These are phyloP conservation scores for Antheraea assamensis DNA, from an alignment of 2,888 invertebrate species.

Conservation along the genomic window DNA sequence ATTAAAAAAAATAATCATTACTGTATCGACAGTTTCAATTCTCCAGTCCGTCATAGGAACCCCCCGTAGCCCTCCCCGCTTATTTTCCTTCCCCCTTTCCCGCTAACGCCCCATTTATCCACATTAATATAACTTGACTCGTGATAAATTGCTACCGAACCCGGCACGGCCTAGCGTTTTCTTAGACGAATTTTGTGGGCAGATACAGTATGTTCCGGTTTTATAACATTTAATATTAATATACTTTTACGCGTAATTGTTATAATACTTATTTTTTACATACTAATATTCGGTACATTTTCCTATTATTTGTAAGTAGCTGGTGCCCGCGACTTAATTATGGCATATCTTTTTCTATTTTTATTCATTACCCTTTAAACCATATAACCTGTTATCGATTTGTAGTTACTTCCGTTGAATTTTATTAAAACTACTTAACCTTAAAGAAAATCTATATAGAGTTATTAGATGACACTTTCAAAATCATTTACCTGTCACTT, in stretches of 20 bases:
- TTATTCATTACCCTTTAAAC: too few relatives aligned
- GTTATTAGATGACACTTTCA: too few relatives aligned
- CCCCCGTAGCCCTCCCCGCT: constrained; percentile 33
- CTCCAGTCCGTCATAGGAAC: constrained; percentile 39
- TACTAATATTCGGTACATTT: too few relatives aligned
- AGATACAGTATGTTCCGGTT: constrained; percentile 54
- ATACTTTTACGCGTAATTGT: not conserved
- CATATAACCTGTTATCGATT: too few relatives aligned
- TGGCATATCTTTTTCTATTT: too few relatives aligned
- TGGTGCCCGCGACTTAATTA: too few relatives aligned
- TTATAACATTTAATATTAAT: not conserved
- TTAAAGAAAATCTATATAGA: too few relatives aligned
- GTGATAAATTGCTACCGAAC: constrained; percentile 79
- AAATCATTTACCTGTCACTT: too few relatives aligned
- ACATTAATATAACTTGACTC: constrained; percentile 80
- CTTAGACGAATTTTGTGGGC: constrained; percentile 71
- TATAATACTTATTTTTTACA: not conserved
- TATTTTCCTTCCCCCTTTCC: constrained; percentile 23
- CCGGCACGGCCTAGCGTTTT: constrained; percentile 70
- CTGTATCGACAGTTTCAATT: constrained; percentile 27
- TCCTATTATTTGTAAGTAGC: too few relatives aligned
- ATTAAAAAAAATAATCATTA: constrained; percentile 22
- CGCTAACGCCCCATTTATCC: constrained; percentile 67
- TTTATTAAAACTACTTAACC: too few relatives aligned
- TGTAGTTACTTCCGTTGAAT: too few relatives aligned